Conservation (phyloP, 2,113 vertebrate species). For the Suncus etruscus region DNA sequence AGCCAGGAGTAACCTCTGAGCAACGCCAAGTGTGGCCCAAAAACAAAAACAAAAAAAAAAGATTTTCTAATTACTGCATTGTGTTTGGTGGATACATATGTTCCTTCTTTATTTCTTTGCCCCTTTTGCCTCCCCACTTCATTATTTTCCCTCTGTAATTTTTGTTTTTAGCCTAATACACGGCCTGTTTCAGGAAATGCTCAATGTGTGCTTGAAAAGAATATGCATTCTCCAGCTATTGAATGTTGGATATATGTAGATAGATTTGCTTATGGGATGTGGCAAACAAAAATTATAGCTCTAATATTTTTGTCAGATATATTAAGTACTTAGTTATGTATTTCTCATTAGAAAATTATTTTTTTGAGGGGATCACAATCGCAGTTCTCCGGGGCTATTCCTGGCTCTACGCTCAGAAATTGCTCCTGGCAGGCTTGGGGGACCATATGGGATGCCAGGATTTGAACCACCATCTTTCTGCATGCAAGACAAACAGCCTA, state of each 20-base stretch:
- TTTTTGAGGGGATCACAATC: background rate
- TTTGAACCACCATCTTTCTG: too few species aligned
- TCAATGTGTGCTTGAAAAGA: background rate
- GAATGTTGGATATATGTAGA: background rate
- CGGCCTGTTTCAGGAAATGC: background rate
- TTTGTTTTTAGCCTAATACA: background rate
- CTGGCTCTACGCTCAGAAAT: too few species aligned
- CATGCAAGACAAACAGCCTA: too few species aligned
- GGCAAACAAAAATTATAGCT: slow-evolving; percentile 1
- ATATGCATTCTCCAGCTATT: background rate
- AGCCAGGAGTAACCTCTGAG: too few species aligned
- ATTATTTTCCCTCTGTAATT: background rate
- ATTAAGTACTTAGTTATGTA: background rate
- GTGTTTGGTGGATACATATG: background rate
- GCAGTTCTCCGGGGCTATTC: too few species aligned
- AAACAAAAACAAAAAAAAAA: too few species aligned
- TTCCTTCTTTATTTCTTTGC: background rate
- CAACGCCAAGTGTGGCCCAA: too few species aligned
- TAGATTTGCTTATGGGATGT: slow-evolving; percentile 13
- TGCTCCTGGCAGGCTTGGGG: too few species aligned
- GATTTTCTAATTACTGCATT: slow-evolving; percentile 11
- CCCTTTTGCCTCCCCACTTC: too few species aligned
- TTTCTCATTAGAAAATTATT: too few species aligned
- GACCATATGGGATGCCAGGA: too few species aligned
- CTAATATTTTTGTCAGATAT: slow-evolving; percentile 42